phyloP scores from a whole-genome alignment of 1,140 invertebrate genomes.

The Bombus turneri region DNA sequence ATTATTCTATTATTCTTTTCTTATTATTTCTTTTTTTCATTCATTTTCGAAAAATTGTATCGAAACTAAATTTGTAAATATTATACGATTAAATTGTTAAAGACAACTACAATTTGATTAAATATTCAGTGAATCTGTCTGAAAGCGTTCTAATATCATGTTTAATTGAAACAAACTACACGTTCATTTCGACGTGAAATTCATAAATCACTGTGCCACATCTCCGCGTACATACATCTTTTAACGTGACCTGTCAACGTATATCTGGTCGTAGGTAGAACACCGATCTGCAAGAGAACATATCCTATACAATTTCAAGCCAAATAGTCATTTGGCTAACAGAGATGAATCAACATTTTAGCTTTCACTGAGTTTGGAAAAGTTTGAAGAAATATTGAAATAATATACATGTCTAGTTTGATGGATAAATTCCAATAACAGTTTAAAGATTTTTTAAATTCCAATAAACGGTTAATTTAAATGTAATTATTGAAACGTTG shows the following conservation, averaged over 20 bases:
- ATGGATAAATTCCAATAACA: no score
- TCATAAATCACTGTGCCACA: not conserved
- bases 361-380: not conserved
- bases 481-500: not conserved
- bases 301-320: not conserved
- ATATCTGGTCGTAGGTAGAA: not conserved
- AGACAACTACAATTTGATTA: not conserved
- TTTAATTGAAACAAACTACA: not conserved
- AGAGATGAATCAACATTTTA: not conserved
- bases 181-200: not conserved
- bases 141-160: not conserved
- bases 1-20: no score
- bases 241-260: constrained; percentile 5
- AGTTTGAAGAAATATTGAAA: not conserved
- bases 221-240: not conserved
- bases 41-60: no score
- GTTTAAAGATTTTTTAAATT: no score
- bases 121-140: not conserved
- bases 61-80: no score
- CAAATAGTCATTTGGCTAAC: not conserved
- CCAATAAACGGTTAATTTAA: no score
- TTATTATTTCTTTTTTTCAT: not conserved
- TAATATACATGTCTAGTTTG: no score
- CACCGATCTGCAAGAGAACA: not conserved
- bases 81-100: no score